These are phyloP conservation scores for Ciconia nigra DNA, from an alignment of 2,797 vertebrate genomes.

Conservation along the genomic window DNA sequence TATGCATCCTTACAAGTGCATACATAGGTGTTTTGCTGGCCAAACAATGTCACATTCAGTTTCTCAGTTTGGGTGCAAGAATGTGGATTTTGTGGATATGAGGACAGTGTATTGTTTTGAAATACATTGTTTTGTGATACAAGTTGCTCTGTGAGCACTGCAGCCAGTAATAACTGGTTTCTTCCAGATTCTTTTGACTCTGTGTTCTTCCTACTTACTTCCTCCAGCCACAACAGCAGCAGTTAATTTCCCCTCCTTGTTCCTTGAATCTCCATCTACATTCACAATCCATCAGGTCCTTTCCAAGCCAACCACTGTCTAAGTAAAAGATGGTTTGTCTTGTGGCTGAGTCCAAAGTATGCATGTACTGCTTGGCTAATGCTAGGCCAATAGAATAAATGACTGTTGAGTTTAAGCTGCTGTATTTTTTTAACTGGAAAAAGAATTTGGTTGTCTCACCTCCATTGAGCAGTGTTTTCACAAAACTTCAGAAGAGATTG, in stretches of 20 bases:
- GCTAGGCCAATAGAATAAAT: neutral
- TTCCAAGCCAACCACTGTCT: neutral
- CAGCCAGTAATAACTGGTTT: neutral
- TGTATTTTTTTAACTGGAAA: neutral
- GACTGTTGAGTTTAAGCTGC: neutral
- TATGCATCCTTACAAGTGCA: neutral
- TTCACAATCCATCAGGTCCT: neutral
- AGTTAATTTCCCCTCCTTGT: neutral
- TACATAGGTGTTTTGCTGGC: neutral
- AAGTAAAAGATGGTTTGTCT: neutral
- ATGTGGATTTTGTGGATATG: neutral
- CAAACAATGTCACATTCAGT: neutral
- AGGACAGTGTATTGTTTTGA: neutral
- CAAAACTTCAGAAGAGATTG: neutral
- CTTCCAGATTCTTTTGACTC: neutral
- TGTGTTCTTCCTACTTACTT: neutral
- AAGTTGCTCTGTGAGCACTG: neutral
- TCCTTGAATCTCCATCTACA: neutral
- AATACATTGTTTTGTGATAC: neutral
- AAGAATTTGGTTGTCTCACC: neutral
- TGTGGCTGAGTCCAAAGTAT: neutral
- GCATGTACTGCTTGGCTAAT: neutral
- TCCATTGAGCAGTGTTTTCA: neutral
- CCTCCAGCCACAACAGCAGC: neutral
- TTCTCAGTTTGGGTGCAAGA: neutral